A percentile compares a stretch with the other conserved stretches of the same genome.
Evolutionary conservation across 2,888 invertebrate genomes (phyloP).

Genomic region (Schizaphis graminum): DNA sequence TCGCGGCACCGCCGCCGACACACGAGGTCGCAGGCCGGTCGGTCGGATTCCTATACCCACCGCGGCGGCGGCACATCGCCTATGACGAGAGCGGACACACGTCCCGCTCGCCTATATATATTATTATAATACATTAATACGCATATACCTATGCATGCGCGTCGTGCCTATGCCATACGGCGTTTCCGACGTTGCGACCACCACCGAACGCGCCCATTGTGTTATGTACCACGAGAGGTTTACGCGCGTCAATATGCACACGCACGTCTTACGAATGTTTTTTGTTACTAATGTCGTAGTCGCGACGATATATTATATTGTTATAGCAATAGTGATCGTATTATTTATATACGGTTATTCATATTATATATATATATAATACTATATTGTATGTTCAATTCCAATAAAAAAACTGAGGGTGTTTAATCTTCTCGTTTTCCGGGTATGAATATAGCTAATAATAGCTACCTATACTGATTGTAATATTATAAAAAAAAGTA

Average conservation of each 20-base stretch:
- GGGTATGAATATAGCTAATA: no score
- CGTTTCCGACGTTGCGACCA: not conserved
- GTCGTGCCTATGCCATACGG: not conserved
- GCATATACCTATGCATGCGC: no score
- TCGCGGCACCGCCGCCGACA: constrained; percentile 35
- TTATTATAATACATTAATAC: not conserved
- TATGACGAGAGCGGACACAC: not conserved
- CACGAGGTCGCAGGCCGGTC: constrained; percentile 45
- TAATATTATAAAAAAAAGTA: no score
- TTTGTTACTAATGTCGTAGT: no score
- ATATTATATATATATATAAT: no score
- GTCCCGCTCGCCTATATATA: not conserved
- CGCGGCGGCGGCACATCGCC: not conserved
- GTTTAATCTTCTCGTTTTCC: no score
- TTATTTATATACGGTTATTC: no score
- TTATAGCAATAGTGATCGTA: not conserved
- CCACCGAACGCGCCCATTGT: not conserved
- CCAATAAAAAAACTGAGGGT: no score
- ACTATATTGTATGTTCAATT: no score
- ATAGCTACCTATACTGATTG: no score
- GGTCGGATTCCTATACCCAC: constrained; percentile 41
- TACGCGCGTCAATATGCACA: not conserved
- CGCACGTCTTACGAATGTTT: not conserved
- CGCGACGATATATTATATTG: not conserved
- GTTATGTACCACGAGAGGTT: not conserved